These are phyloP conservation scores for Conops quadrifasciatus DNA, from an alignment of 2,888 invertebrate genomes.

Conservation along the genomic window DNA sequence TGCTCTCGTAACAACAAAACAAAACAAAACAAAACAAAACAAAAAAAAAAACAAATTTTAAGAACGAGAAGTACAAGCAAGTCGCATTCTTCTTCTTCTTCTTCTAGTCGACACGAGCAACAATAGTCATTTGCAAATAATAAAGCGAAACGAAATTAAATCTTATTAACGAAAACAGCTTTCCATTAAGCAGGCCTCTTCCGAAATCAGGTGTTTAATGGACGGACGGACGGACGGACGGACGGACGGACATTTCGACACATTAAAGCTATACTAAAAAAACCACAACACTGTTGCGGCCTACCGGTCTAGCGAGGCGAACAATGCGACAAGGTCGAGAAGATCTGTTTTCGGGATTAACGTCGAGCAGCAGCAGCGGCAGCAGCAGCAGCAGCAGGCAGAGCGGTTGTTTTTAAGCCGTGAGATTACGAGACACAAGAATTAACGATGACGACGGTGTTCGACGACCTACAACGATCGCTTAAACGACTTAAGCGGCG, in stretches of 20 bases:
- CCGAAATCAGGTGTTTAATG: neutral
- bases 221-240: neutral
- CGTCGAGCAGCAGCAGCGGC: neutral
- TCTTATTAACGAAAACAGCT: neutral
- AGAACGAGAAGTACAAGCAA: too few relatives aligned
- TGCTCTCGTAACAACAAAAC: too few relatives aligned
- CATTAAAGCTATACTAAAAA: too few relatives aligned
- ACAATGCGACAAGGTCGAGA: too few relatives aligned
- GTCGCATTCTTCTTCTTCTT: too few relatives aligned
- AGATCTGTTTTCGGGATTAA: slow-evolving; percentile 9
- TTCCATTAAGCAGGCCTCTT: neutral
- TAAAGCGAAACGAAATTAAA: too few relatives aligned
- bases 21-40: too few relatives aligned
- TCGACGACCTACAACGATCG: neutral
- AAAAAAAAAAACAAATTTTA: too few relatives aligned
- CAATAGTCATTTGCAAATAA: neutral
- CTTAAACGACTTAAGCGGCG: neutral
- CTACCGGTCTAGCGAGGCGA: slow-evolving; percentile 1
- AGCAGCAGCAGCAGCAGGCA: neutral
- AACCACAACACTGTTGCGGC: too few relatives aligned
- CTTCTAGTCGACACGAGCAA: neutral
- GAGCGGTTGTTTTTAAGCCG: neutral
- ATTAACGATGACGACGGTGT: neutral
- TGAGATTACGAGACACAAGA: neutral
- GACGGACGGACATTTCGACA: too few relatives aligned